Base-by-base conservation (phyloP, 2,113 vertebrate species). In the Aegotheles bennettii region DNA sequence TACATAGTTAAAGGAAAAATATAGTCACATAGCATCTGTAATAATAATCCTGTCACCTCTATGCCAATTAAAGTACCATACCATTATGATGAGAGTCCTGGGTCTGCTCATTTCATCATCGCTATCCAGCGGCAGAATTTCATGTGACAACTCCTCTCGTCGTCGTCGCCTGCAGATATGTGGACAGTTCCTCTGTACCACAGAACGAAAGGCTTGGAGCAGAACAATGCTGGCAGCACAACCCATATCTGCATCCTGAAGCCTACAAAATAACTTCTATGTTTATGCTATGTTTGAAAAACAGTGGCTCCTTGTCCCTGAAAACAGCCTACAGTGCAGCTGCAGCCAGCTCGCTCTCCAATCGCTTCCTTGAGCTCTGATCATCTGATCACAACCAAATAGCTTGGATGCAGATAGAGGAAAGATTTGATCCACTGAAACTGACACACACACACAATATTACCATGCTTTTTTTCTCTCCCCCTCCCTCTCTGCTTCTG, bases 181-280 rank as follows among this genome's bases (percentile, higher is more conserved):
- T 92, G 98, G 98, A 97, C 99, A 99, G 98, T 99, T 99, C 93
- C 98, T 98, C 97, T 99, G 99, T 96, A 99, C 98, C 98, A 99
- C 98, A 76, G 99, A 98, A 84, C 98, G 99, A 84, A 99, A 98
- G 96, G 98, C 98, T 91, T 98, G 98, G 65, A 99, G 98, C 94
- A 99, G 98, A 97, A 99, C 98, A 98, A 99, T 98, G 94, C 99
- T 99, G 98, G 98, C 98, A 75, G 99, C 98, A 97, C 99, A 99
- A 95, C 99, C 99, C 99, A 99, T 99, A 93, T 98, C 98, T 98
- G 98, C 98, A 98, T 98, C 99, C 98, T 98, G 97, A 98, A 98
- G 97, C 97, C 98, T 97, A 98, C 98, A 96, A 95, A 98, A 98
- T 98, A 98, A 98, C 98, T 98, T 98, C 98, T 98, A 97, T 98